A percentile compares a stretch with the other conserved stretches of the same genome.
Conservation (phyloP, 2,797 vertebrate species). For the Lepus oiostolus region DNA sequence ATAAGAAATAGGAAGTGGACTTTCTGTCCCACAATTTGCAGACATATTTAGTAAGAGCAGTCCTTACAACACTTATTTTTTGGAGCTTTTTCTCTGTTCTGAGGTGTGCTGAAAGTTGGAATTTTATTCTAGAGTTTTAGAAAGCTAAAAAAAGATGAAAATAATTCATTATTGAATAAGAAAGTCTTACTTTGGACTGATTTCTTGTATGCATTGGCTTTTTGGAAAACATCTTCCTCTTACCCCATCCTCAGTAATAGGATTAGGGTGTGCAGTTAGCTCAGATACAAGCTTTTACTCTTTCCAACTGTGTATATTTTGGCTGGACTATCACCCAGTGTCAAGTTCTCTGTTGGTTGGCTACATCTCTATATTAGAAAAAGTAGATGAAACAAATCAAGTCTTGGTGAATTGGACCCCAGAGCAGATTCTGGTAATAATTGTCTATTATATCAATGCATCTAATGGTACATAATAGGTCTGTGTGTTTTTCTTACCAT, state of each 20-base stretch:
- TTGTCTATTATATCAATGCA: constrained; percentile 67
- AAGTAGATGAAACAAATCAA: constrained; percentile 68
- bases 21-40: neutral
- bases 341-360: neutral
- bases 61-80: constrained; percentile 55
- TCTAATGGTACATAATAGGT: constrained; percentile 66
- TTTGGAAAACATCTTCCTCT: constrained; percentile 33
- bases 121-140: constrained; percentile 51
- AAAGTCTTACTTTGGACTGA: constrained; percentile 58
- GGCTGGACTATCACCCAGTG: neutral
- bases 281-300: constrained; percentile 29
- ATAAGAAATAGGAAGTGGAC: neutral
- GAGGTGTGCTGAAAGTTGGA: neutral
- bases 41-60: neutral
- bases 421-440: constrained; percentile 53
- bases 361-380: constrained; percentile 7
- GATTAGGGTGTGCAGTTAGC: constrained; percentile 47
- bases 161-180: constrained; percentile 41
- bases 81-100: neutral
- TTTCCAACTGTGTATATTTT: constrained; percentile 3
- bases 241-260: neutral
- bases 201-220: constrained; percentile 72
- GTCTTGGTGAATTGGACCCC: neutral
- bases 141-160: constrained; percentile 69
- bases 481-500: constrained; percentile 63